Percentiles rank a stretch among this genome's conserved stretches.
Conservation (phyloP, 1,140 invertebrate genomes). For the Octopus bimaculoides region DNA sequence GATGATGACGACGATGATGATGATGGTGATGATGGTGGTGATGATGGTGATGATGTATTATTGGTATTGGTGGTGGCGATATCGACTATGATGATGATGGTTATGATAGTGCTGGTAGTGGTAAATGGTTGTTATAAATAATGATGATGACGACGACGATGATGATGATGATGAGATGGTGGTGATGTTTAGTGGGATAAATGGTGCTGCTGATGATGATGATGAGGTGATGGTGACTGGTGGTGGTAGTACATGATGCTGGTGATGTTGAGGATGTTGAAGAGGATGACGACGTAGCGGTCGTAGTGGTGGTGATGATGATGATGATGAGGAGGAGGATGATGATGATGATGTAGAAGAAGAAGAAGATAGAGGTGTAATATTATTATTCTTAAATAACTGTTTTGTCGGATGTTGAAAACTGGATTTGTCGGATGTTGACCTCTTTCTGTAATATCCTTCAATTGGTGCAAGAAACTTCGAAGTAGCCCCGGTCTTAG, state of each 20-base stretch:
- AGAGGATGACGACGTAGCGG: no score
- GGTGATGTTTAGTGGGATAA: background rate
- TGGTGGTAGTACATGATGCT: background rate
- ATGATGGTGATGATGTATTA: background rate
- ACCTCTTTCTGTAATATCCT: no score
- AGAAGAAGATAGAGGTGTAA: no score
- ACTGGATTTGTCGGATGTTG: no score
- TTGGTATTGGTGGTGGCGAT: background rate
- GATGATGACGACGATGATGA: background rate
- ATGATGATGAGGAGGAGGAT: no score
- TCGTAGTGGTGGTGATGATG: no score
- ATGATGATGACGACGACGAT: background rate
- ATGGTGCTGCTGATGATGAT: background rate
- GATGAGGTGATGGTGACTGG: background rate
- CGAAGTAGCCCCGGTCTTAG: no score
- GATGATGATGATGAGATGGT: background rate
- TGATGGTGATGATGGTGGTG: background rate
- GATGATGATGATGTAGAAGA: no score
- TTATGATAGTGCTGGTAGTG: background rate
- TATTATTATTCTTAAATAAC: no score
- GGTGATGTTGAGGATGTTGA: no score
- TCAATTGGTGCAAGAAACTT: no score
- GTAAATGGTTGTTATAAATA: background rate
- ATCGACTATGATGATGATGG: background rate
- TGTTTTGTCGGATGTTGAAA: no score